A percentile compares a stretch with the other conserved stretches of the same genome.
Evolutionary conservation across 2,113 vertebrate species (phyloP).

Genomic region (Ia io): DNA sequence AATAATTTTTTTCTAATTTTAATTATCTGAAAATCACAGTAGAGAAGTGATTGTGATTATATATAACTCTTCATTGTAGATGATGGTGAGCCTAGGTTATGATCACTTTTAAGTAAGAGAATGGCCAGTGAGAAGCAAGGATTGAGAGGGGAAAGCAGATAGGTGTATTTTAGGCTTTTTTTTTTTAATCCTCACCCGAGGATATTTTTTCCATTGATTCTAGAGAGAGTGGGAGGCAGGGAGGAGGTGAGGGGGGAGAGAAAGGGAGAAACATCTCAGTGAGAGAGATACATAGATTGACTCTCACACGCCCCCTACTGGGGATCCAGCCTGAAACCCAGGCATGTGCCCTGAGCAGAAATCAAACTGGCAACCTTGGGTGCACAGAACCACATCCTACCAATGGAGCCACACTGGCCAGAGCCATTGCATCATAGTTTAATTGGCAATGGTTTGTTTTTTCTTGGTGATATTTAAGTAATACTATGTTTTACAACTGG

Average conservation of each 20-base stretch:
- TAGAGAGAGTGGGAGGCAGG: no score
- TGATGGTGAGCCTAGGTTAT: neutral
- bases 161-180: neutral
- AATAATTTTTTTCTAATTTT: neutral
- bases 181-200: neutral
- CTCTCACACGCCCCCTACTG: no score
- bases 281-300: no score
- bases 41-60: neutral
- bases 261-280: no score
- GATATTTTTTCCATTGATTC: no score
- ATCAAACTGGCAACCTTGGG: no score
- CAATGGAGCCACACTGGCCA: no score
- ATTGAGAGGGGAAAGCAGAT: slow-evolving; percentile 22
- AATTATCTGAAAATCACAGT: slow-evolving; percentile 1
- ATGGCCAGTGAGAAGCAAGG: neutral
- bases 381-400: no score
- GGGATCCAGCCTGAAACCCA: no score
- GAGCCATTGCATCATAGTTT: neutral
- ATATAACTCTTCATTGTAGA: neutral
- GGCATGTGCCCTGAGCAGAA: no score
- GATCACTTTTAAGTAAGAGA: neutral
- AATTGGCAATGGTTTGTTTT: neutral
- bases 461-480: neutral
- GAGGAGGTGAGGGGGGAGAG: no score
- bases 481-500: neutral